Conservation (phyloP, 2,888 invertebrate genomes). For the Keiferia lycopersicella region DNA sequence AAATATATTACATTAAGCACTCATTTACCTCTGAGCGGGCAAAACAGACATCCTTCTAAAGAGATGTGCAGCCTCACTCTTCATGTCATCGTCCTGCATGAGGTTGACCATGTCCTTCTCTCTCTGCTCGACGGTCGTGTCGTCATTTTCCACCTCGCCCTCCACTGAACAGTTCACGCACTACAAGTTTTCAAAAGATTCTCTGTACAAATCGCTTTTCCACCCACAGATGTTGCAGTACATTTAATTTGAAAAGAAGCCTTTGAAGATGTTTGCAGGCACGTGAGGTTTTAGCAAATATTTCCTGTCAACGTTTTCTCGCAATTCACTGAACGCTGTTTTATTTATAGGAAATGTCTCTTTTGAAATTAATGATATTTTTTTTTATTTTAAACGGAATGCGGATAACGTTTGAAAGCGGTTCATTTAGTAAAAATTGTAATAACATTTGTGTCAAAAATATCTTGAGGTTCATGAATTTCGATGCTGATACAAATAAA, state of each 20-base stretch:
- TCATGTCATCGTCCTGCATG: slow-evolving; percentile 70
- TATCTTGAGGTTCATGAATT: too few relatives aligned
- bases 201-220: background rate
- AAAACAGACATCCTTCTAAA: slow-evolving; percentile 70
- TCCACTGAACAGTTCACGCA: slow-evolving; percentile 68
- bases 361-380: too few relatives aligned
- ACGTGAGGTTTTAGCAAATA: slow-evolving; percentile 4
- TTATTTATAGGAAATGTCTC: background rate
- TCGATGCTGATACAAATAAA: too few relatives aligned
- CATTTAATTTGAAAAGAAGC: slow-evolving; percentile 7
- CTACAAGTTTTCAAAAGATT: slow-evolving; percentile 39
- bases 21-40: slow-evolving; percentile 60
- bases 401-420: too few relatives aligned
- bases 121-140: slow-evolving; percentile 58
- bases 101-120: slow-evolving; percentile 65
- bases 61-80: slow-evolving; percentile 61
- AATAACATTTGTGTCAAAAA: too few relatives aligned
- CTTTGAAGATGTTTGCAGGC: background rate
- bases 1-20: background rate
- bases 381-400: too few relatives aligned
- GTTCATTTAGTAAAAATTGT: too few relatives aligned
- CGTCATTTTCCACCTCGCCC: slow-evolving; percentile 56
- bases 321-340: background rate
- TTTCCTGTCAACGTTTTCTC: background rate
- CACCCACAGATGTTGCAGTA: background rate